Evolutionary conservation across 2,888 invertebrate species (phyloP).

Genomic region (Timema podura): DNA sequence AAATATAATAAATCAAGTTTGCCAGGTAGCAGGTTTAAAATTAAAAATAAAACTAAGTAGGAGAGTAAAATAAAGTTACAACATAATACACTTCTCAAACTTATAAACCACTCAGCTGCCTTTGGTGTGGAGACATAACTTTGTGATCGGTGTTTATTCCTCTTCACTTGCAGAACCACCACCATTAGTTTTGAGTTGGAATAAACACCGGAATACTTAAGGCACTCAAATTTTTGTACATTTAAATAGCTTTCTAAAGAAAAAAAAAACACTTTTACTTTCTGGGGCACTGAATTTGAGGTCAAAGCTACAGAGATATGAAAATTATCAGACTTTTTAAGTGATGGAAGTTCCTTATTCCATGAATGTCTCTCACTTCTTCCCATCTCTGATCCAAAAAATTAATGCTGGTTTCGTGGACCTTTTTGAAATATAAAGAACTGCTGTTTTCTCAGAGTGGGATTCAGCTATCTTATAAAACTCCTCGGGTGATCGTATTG

Average conservation of each 20-base stretch:
- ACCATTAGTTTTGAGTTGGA: not conserved
- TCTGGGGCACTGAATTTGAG: not conserved
- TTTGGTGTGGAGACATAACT: not conserved
- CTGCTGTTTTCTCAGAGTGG: not conserved
- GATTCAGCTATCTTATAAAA: conserved; percentile 1
- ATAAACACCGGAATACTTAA: not conserved
- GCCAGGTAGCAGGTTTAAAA: too few species aligned
- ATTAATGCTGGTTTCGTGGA: conserved; percentile 1
- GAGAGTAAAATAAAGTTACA: too few species aligned
- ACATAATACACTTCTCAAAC: too few species aligned
- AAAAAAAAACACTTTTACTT: conserved; percentile 2
- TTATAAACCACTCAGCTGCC: not conserved
- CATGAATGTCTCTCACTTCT: conserved; percentile 3
- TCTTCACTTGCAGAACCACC: not conserved
- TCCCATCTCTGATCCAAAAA: conserved; percentile 17
- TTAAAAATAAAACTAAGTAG: too few species aligned
- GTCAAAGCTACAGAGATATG: conserved; percentile 10
- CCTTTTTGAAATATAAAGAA: conserved; percentile 13
- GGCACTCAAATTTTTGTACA: not conserved
- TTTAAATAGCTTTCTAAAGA: not conserved
- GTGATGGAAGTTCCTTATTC: conserved; percentile 16
- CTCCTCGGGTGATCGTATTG: not conserved
- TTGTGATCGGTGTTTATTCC: not conserved
- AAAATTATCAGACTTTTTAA: conserved; percentile 12
- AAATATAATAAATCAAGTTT: too few species aligned